Evolutionary conservation across 2,113 vertebrate genomes (phyloP).

Genomic region (Galemys pyrenaicus): DNA sequence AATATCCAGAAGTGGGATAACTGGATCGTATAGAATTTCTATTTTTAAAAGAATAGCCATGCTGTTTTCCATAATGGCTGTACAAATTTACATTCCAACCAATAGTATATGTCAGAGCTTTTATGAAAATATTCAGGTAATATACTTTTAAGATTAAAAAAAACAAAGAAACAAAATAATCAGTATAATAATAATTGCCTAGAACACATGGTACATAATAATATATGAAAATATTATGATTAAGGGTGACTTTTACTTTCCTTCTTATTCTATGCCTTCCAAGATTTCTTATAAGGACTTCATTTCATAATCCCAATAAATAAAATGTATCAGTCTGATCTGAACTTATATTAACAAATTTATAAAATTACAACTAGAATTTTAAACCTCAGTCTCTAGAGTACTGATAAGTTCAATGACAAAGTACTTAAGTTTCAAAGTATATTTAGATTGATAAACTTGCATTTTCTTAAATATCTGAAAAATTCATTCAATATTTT

Average conservation of each 20-base stretch:
- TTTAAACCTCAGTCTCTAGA: not conserved
- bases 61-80: too few species aligned
- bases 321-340: not conserved
- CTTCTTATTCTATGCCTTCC: not conserved
- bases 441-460: not conserved
- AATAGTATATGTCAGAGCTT: not conserved
- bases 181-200: not conserved
- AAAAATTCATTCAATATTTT: slow-evolving; percentile 3
- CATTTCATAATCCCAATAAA: not conserved
- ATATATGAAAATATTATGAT: not conserved
- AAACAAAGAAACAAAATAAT: not conserved
- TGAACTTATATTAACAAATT: not conserved
- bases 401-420: not conserved
- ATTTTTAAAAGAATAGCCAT: too few species aligned
- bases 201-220: not conserved
- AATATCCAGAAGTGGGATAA: too few species aligned
- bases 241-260: not conserved
- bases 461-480: not conserved
- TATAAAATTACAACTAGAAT: not conserved
- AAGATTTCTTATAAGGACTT: not conserved
- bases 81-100: too few species aligned
- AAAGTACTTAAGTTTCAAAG: not conserved
- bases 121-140: not conserved
- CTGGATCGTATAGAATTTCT: too few species aligned
- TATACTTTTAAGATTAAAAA: not conserved